These are phyloP conservation scores for Apotomis turbidana DNA, from an alignment of 2,888 invertebrate genomes.

Conservation along the genomic window DNA sequence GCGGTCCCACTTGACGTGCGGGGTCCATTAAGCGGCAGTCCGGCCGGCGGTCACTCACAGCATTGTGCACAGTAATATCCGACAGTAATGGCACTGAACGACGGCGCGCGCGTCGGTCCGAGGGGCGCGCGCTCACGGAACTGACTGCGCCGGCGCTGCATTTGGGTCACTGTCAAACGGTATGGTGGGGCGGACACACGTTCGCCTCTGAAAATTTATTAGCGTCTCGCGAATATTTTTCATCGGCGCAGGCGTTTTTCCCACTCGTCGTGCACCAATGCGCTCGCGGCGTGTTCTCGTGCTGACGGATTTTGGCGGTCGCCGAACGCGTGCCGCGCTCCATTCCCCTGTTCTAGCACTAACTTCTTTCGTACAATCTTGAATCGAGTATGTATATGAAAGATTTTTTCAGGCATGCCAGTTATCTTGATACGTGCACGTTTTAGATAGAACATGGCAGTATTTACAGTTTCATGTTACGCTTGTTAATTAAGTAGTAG, in stretches of 20 bases:
- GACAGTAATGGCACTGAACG: constrained; percentile 73
- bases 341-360: background rate
- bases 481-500: too few species aligned
- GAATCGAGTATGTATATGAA: background rate
- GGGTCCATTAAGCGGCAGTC: constrained; percentile 57
- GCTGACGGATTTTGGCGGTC: constrained; percentile 60
- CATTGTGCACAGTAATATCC: constrained; percentile 75
- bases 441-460: background rate
- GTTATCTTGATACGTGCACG: too few species aligned
- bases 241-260: constrained; percentile 76
- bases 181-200: constrained; percentile 77
- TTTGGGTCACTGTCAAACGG: constrained; percentile 82
- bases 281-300: constrained; percentile 57
- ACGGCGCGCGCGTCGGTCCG: constrained; percentile 58
- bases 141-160: constrained; percentile 81
- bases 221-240: constrained; percentile 78
- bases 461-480: background rate
- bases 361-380: constrained; percentile 1
- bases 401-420: too few species aligned
- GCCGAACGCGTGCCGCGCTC: constrained; percentile 43
- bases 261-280: constrained; percentile 70
- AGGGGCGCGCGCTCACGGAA: constrained; percentile 76
- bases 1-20: constrained; percentile 58
- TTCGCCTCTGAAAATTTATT: constrained; percentile 77
- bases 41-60: constrained; percentile 69